These are phyloP conservation scores for Bombylius discolor DNA, from an alignment of 2,888 invertebrate genomes.

Conservation along the genomic window DNA sequence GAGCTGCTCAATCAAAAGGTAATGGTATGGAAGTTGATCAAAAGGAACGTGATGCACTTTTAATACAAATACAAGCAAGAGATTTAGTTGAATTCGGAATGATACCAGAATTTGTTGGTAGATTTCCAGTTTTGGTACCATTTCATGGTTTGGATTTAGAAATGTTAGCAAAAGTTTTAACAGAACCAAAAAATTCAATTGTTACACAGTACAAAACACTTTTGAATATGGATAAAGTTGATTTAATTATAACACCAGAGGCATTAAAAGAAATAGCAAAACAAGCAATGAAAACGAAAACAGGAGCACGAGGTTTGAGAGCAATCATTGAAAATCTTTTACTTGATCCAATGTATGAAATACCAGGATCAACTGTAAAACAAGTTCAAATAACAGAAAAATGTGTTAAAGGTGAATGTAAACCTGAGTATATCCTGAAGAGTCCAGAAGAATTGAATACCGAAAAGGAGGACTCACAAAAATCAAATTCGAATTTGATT, in stretches of 20 bases:
- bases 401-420: background rate
- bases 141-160: conserved; percentile 82
- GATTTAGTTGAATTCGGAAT: conserved; percentile 91
- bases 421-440: background rate
- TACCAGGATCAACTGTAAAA: background rate
- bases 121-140: conserved; percentile 86
- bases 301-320: conserved; percentile 81
- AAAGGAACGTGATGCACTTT: conserved; percentile 58
- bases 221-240: conserved; percentile 84
- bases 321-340: conserved; percentile 65
- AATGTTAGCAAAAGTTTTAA: conserved; percentile 79
- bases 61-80: conserved; percentile 70
- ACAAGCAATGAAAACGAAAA: conserved; percentile 80
- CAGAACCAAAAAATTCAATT: conserved; percentile 87
- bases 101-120: conserved; percentile 80
- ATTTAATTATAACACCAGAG: conserved; percentile 68
- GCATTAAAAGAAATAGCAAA: conserved; percentile 71
- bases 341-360: background rate
- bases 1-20: conserved; percentile 55
- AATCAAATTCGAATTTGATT: too few species aligned
- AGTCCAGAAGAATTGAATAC: background rate
- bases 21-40: conserved; percentile 61
- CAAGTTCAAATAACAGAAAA: background rate
- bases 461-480: too few species aligned
- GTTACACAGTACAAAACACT: conserved; percentile 85